Base-by-base conservation (phyloP, 2,888 invertebrate species). In the Aporophyla nigra region DNA sequence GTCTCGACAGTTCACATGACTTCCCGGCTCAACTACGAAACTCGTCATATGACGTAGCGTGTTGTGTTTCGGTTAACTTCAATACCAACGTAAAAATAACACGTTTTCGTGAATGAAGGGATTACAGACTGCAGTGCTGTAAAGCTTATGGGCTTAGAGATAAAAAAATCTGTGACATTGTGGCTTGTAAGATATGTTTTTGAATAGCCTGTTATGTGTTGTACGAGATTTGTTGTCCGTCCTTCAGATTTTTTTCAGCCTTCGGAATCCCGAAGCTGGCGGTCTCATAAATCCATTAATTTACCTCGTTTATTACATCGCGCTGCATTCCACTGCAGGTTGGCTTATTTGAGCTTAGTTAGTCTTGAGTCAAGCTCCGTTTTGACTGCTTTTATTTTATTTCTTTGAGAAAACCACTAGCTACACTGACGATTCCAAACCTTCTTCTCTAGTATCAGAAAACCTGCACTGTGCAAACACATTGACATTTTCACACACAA, bases 91-190 rank as follows among this genome's bases (percentile, higher is more conserved):
- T 51, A 27, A 77, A 54, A 63, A 78, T 62, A 27, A 65, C 65
- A 75, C 16, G 14, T 56, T 43, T 63, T 78, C 40, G 43, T 51
- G 40, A 67, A 61, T 77, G 59, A 10, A 51, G 10, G 59, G 78
- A 78, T 69, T 78, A 43, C 0, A 62, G 78, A 78, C 63, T 69
- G 33, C 0, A 68, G 19, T 54, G 54, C 16, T 61, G 58, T 49
- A 5, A 63, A 5, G 65, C 66, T 76, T 74, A 58, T 56, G 10
- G 51, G 46, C 76, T 75, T 76, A n/a, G 5, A 67, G 27, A 61
- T 76, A 61, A 61, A 24, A n/a, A 66, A 24, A 54, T 66, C 6
- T 49, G 16, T 9, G 21, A 14, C 27, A 24, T 12, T 40, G 33
- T 74, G 43, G 19, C 53, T n/a, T 54, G 12, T 43, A 21, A 21